phyloP scores from a whole-genome alignment of 2,797 vertebrate genomes.

The Trachurus trachurus region DNA sequence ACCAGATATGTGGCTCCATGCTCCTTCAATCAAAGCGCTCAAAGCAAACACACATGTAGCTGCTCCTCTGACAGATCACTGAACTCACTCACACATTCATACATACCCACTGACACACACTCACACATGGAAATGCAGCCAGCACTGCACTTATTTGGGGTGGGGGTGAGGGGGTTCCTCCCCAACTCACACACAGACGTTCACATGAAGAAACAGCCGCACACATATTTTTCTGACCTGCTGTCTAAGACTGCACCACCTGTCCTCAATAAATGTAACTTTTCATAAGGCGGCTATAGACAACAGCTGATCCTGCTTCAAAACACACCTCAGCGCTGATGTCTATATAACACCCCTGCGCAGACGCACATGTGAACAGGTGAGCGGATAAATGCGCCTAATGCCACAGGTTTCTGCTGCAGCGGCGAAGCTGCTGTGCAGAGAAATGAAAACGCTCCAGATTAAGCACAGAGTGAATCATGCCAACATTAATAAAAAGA shows the following conservation, averaged over 20 bases:
- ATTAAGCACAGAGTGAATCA: slow-evolving; percentile 14
- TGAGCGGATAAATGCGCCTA: slow-evolving; percentile 40
- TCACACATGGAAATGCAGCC: slow-evolving; percentile 56
- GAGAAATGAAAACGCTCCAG: slow-evolving; percentile 11
- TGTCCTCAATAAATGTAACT: slow-evolving; percentile 73
- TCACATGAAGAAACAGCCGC: slow-evolving; percentile 32
- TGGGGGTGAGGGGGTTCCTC: background rate
- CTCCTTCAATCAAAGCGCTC: slow-evolving; percentile 76
- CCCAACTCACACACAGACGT: slow-evolving; percentile 34
- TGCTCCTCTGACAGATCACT: slow-evolving; percentile 69
- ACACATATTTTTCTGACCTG: slow-evolving; percentile 43
- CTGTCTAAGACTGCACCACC: slow-evolving; percentile 56
- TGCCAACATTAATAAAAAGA: slow-evolving; percentile 30
- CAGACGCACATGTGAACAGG: slow-evolving; percentile 53
- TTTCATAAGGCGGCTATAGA: slow-evolving; percentile 61
- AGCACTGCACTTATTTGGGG: slow-evolving; percentile 11
- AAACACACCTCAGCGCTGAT: slow-evolving; percentile 61
- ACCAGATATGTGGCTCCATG: slow-evolving; percentile 73
- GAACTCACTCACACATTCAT: slow-evolving; percentile 65
- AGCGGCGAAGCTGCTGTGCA: slow-evolving; percentile 16
- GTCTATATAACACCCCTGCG: slow-evolving; percentile 58
- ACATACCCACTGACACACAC: slow-evolving; percentile 60
- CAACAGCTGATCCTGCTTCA: slow-evolving; percentile 61
- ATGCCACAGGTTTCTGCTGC: slow-evolving; percentile 19
- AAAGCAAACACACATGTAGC: slow-evolving; percentile 81